Percentiles rank a stretch among this genome's conserved stretches.
Evolutionary conservation across 2,113 vertebrate species (phyloP).

Genomic region (Parus major): DNA sequence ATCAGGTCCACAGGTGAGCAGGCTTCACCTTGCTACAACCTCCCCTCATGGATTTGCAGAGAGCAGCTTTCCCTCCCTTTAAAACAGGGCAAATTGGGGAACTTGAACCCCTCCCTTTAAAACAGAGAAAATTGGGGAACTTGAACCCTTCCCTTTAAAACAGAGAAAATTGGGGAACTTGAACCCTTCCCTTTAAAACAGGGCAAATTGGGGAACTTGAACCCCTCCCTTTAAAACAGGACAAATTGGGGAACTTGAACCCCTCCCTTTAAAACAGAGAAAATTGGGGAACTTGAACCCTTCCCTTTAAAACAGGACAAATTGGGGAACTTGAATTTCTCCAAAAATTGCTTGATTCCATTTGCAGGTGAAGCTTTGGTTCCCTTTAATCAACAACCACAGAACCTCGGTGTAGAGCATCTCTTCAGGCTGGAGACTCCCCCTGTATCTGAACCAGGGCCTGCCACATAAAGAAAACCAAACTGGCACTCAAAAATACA

Average conservation of each 20-base stretch:
- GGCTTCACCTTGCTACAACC: neutral
- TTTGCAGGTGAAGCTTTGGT: neutral
- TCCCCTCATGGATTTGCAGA: neutral
- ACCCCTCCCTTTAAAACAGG: neutral
- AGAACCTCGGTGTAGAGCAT: rapidly evolving
- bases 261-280: neutral
- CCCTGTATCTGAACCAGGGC: neutral
- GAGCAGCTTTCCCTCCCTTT: neutral
- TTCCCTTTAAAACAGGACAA: neutral
- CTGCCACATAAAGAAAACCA: neutral
- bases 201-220: neutral
- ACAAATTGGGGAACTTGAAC: no score
- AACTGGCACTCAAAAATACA: neutral
- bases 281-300: neutral
- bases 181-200: neutral
- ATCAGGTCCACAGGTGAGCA: no score
- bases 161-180: neutral
- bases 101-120: neutral
- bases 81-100: neutral
- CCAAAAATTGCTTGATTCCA: neutral
- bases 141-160: neutral
- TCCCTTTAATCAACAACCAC: neutral
- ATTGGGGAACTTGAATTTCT: neutral
- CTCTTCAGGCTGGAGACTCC: neutral
- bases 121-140: neutral